Evolutionary conservation across 2,888 invertebrate species (phyloP).

Genomic region (Ectemnius continuus): DNA sequence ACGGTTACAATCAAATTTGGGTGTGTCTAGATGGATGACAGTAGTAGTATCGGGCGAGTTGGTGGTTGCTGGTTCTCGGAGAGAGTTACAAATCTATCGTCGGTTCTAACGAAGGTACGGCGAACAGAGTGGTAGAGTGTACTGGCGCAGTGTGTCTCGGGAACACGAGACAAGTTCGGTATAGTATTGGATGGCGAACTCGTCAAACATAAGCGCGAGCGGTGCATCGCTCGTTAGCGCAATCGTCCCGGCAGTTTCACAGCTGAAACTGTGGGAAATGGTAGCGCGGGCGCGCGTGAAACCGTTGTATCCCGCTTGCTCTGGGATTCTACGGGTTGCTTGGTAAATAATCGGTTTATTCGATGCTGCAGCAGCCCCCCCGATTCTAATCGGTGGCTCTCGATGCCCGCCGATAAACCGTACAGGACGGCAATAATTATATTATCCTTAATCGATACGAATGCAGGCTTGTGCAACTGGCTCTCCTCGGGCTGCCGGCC

Average conservation of each 20-base stretch:
- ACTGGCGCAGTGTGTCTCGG: too few species aligned
- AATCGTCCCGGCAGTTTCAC: conserved; percentile 9
- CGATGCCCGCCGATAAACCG: conserved; percentile 40
- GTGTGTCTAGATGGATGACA: too few species aligned
- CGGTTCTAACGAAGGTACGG: too few species aligned
- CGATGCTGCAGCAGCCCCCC: conserved; percentile 11
- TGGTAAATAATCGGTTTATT: conserved; percentile 42
- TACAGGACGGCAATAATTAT: conserved; percentile 35
- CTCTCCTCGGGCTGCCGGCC: conserved; percentile 7
- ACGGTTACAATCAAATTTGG: too few species aligned
- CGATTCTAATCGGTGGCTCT: conserved; percentile 40
- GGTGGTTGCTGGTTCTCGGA: too few species aligned
- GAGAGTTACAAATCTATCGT: too few species aligned
- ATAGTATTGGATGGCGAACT: neutral
- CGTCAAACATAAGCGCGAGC: conserved; percentile 27
- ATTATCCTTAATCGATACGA: conserved; percentile 30
- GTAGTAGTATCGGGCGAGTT: too few species aligned
- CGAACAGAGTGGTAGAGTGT: too few species aligned
- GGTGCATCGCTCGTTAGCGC: conserved; percentile 40
- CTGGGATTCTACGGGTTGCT: conserved; percentile 16
- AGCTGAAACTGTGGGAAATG: conserved; percentile 45
- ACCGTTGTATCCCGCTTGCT: conserved; percentile 21
- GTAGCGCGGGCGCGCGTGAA: conserved; percentile 23
- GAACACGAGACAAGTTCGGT: too few species aligned
- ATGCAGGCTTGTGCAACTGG: conserved; percentile 1